These are phyloP conservation scores for Cremastinae sp. DNA, from an alignment of 2,888 invertebrate species.

Conservation along the genomic window DNA sequence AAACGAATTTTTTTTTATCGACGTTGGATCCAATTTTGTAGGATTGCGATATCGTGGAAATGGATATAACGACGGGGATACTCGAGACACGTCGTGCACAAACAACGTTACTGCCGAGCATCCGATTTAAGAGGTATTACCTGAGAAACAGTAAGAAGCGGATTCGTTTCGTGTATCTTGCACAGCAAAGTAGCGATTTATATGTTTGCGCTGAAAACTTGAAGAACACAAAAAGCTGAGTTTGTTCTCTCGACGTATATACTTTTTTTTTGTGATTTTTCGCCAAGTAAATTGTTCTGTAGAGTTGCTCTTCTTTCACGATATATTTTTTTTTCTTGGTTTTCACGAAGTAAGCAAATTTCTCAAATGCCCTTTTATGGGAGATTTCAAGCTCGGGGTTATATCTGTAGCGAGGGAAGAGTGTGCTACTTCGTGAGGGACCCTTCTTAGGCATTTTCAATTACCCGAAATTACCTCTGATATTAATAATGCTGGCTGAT, in stretches of 20 bases:
- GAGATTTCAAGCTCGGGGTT: background rate
- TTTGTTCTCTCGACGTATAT: too few relatives aligned
- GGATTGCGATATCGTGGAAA: slow-evolving; percentile 23
- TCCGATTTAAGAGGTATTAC: slow-evolving; percentile 27
- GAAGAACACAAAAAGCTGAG: too few relatives aligned
- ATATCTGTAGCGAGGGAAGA: slow-evolving; percentile 17
- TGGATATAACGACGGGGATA: slow-evolving; percentile 1
- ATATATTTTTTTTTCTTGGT: too few relatives aligned
- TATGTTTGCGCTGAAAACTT: background rate
- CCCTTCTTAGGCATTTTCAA: slow-evolving; percentile 72
- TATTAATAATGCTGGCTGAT: slow-evolving; percentile 72
- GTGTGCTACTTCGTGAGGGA: slow-evolving; percentile 57
- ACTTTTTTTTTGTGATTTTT: too few relatives aligned
- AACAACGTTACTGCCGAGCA: slow-evolving; percentile 1
- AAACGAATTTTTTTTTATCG: slow-evolving; percentile 13
- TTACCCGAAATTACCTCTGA: slow-evolving; percentile 71
- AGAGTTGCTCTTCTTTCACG: too few relatives aligned
- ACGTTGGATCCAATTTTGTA: slow-evolving; percentile 20
- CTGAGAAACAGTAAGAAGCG: slow-evolving; percentile 5
- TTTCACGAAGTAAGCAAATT: too few relatives aligned
- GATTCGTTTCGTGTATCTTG: slow-evolving; percentile 7
- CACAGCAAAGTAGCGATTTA: slow-evolving; percentile 22
- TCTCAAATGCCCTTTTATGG: too few relatives aligned
- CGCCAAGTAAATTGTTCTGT: too few relatives aligned
- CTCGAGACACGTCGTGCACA: slow-evolving; percentile 1